These are phyloP conservation scores for Plemyria rubiginata DNA, from an alignment of 2,888 invertebrate species.

Conservation along the genomic window DNA sequence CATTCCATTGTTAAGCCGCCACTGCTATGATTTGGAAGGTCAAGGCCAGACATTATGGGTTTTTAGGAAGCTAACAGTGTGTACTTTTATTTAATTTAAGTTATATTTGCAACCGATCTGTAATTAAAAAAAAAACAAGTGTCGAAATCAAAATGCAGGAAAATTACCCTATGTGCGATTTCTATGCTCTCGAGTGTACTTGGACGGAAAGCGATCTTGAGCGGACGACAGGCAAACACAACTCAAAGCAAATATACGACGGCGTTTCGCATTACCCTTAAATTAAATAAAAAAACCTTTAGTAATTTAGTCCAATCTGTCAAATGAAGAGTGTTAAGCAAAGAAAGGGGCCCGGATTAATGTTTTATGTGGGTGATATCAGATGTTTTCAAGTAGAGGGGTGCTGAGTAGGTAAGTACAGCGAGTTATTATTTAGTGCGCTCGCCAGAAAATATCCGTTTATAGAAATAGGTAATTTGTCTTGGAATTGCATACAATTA, in stretches of 20 bases:
- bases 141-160: too few relatives aligned
- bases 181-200: too few relatives aligned
- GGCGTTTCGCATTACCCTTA: conserved; percentile 72
- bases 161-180: too few relatives aligned
- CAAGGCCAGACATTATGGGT: too few relatives aligned
- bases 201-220: conserved; percentile 64
- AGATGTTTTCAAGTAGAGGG: conserved; percentile 61
- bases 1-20: too few relatives aligned
- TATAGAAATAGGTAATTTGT: conserved; percentile 30
- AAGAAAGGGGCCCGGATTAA: conserved; percentile 78
- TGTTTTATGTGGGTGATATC: conserved; percentile 72
- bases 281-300: conserved; percentile 81
- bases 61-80: too few relatives aligned
- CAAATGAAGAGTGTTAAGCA: conserved; percentile 83
- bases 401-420: conserved; percentile 42
- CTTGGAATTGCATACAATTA: conserved; percentile 28
- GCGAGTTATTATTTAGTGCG: conserved; percentile 42
- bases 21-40: too few relatives aligned
- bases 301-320: conserved; percentile 82
- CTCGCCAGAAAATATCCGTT: conserved; percentile 27
- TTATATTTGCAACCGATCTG: too few relatives aligned
- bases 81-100: too few relatives aligned
- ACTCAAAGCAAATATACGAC: conserved; percentile 59
- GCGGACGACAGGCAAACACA: conserved; percentile 65
- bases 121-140: too few relatives aligned